phyloP scores from a whole-genome alignment of 2,797 vertebrate genomes.

The Macropodus opercularis region DNA sequence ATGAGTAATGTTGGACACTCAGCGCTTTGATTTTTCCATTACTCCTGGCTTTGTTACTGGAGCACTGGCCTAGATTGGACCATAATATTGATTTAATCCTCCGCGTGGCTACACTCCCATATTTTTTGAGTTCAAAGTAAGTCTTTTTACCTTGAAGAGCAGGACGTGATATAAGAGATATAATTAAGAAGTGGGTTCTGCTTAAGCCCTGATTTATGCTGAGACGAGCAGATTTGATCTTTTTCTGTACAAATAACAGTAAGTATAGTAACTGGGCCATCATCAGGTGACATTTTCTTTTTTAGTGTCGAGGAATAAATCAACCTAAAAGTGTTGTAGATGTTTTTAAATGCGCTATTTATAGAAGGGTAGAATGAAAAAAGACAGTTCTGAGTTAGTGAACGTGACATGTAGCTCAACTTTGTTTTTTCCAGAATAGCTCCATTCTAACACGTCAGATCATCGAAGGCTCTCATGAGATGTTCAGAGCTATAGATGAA shows the following conservation, averaged over 20 bases:
- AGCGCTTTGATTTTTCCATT: conserved; percentile 73
- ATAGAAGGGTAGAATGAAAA: conserved; percentile 9
- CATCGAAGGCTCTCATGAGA: background rate
- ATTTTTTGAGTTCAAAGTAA: conserved; percentile 63
- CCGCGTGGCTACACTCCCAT: conserved; percentile 42
- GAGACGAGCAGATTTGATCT: conserved; percentile 26
- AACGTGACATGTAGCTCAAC: background rate
- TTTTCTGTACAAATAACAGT: conserved; percentile 7
- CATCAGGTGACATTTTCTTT: conserved; percentile 12
- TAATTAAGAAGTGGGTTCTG: conserved; percentile 36
- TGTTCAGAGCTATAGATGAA: background rate
- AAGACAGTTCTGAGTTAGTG: background rate
- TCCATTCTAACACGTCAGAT: background rate
- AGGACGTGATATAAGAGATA: conserved; percentile 30
- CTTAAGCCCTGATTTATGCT: conserved; percentile 21
- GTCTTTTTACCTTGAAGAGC: conserved; percentile 47
- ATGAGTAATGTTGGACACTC: conserved; percentile 68
- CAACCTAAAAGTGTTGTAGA: background rate
- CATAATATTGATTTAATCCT: conserved; percentile 72
- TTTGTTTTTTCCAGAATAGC: conserved; percentile 26
- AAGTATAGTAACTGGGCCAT: conserved; percentile 5
- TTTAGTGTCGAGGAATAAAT: conserved; percentile 8
- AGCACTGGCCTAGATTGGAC: conserved; percentile 59
- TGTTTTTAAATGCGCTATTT: conserved; percentile 32
- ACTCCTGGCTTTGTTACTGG: conserved; percentile 68